Percentiles rank a stretch among this genome's conserved stretches.
Evolutionary conservation across 2,888 invertebrate genomes (phyloP).

Genomic region (Bimastos eiseni): DNA sequence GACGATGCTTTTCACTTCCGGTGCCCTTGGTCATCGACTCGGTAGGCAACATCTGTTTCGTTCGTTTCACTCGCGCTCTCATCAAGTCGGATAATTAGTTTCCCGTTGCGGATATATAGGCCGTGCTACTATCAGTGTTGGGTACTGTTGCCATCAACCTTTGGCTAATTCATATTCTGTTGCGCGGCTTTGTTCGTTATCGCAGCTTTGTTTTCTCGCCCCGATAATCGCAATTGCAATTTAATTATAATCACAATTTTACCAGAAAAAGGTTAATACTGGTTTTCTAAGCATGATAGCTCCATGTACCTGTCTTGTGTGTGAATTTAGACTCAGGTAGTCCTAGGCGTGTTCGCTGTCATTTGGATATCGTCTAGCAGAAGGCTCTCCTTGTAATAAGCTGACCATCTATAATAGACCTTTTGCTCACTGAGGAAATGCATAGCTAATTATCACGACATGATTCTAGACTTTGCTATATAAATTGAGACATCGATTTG

Average conservation of each 20-base stretch:
- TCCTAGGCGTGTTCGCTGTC: background rate
- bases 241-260: background rate
- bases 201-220: too few relatives aligned
- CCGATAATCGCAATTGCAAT: background rate
- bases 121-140: background rate
- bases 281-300: background rate
- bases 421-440: background rate
- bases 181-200: background rate
- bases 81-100: background rate
- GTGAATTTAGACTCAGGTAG: too few relatives aligned
- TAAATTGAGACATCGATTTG: too few relatives aligned
- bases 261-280: background rate
- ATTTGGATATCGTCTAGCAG: background rate
- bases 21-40: slow-evolving; percentile 42
- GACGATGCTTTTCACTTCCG: slow-evolving; percentile 44
- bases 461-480: background rate
- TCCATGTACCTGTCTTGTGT: background rate
- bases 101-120: background rate
- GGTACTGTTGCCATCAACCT: background rate
- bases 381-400: background rate
- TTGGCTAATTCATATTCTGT: background rate
- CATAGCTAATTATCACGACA: background rate
- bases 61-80: background rate
- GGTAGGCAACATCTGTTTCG: slow-evolving; percentile 32
- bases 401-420: background rate